These are phyloP conservation scores for Rhynchophorus ferrugineus DNA, from an alignment of 1,140 invertebrate species.

Conservation along the genomic window DNA sequence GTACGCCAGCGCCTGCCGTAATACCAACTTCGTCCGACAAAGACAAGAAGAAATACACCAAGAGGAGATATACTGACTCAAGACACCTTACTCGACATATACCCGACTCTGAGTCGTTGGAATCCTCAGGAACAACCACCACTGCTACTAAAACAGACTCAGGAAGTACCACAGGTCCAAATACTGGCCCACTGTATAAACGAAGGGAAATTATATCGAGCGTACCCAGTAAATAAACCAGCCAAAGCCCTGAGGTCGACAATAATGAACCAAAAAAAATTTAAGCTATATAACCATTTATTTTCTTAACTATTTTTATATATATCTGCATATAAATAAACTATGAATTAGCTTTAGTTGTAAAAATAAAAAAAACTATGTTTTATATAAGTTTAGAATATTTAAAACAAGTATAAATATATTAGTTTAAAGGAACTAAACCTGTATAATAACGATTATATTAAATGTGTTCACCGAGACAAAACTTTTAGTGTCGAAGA, in stretches of 20 bases:
- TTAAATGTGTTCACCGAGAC: too few relatives aligned
- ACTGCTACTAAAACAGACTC: slow-evolving; percentile 26
- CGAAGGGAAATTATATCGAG: slow-evolving; percentile 73
- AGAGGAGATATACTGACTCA: slow-evolving; percentile 54
- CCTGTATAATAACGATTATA: too few relatives aligned
- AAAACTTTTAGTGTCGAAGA: too few relatives aligned
- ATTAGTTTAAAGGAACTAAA: too few relatives aligned
- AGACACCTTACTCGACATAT: slow-evolving; percentile 55
- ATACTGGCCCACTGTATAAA: slow-evolving; percentile 59
- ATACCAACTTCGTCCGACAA: slow-evolving; percentile 30
- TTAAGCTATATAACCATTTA: too few relatives aligned
- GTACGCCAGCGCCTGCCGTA: slow-evolving; percentile 41
- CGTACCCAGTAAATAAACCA: slow-evolving; percentile 44
- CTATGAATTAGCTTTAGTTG: too few relatives aligned
- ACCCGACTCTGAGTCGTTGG: slow-evolving; percentile 47
- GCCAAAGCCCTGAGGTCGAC: background rate
- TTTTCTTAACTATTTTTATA: too few relatives aligned
- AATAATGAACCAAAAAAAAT: background rate
- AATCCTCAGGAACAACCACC: slow-evolving; percentile 21
- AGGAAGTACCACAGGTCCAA: slow-evolving; percentile 21
- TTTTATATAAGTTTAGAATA: too few relatives aligned
- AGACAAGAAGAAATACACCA: slow-evolving; percentile 56
- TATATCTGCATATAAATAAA: too few relatives aligned
- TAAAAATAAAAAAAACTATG: too few relatives aligned
- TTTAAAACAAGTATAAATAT: too few relatives aligned